Conservation (phyloP, 2,888 invertebrate genomes). For the Sympetrum striolatum region DNA sequence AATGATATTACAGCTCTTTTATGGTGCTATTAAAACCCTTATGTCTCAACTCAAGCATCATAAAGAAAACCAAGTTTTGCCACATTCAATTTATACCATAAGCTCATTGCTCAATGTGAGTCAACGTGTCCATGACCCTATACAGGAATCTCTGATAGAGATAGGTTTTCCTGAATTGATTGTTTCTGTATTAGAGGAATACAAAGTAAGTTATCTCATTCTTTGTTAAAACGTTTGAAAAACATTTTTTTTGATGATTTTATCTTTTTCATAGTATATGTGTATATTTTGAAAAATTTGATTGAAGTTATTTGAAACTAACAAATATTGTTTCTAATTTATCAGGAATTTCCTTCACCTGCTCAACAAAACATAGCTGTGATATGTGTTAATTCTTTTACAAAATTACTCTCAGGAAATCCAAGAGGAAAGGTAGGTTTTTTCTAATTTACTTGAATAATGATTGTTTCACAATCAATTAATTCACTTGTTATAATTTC, state of each 20-base stretch:
- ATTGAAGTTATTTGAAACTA: not conserved
- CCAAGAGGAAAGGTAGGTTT: conserved; percentile 47
- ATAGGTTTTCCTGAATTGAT: conserved; percentile 26
- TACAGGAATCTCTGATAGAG: conserved; percentile 11
- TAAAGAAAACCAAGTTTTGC: not conserved
- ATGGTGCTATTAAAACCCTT: conserved; percentile 48
- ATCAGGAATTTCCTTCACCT: conserved; percentile 25
- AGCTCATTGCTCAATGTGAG: not conserved
- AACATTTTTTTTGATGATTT: not conserved
- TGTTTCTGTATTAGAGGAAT: conserved; percentile 25
- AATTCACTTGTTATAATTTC: no score
- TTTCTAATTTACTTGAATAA: no score
- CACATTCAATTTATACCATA: not conserved
- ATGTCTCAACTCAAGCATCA: not conserved
- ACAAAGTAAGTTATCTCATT: not conserved
- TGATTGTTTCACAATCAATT: no score
- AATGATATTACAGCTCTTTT: conserved; percentile 57
- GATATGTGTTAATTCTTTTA: conserved; percentile 52
- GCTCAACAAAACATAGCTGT: conserved; percentile 49
- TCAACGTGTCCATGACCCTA: not conserved
- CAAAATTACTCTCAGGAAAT: conserved; percentile 50
- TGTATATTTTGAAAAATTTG: not conserved
- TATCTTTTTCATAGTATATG: not conserved
- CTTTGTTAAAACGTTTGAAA: not conserved
- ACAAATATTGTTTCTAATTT: not conserved